Base-by-base conservation (phyloP, 2,113 vertebrate genomes). In the Petrocephalus zakoni region DNA sequence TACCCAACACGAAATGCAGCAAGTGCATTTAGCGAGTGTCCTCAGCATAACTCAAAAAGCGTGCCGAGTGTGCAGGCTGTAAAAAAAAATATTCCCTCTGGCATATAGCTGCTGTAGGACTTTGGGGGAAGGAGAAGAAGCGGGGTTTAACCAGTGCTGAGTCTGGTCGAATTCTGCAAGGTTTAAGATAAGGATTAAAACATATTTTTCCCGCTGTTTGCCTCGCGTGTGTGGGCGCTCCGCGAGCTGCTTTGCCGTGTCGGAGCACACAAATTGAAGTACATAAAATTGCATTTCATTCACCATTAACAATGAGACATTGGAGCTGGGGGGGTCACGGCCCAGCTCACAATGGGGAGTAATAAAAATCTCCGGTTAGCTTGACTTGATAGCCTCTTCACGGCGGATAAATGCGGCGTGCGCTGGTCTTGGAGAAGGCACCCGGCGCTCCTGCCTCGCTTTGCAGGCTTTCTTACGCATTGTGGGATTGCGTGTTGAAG, bases 171-270 rank as follows among this genome's bases (percentile, higher is more conserved):
- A 86, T 86, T 86, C 47, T 51, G 49, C 52, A 51, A 13, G 49
- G 72, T 78, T 78, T 49, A 53, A 34, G 52, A 55, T 86, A 55
- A 55, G 81, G 81, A 49, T 86, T 53, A 86, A 83, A 83, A 83
- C 42, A 8, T 83, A 21, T 5, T 9, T 46, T 49, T 42, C 42
- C 29, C 0, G 1, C 61, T 3, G 10, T 29, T 37, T 19, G 34
- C 34, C 72, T 5, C 1, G 34, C 29, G 4, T 1, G 46, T 83
- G 46, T n/a, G 46, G 22, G 81, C 1, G 46, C 46, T 83, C 19
- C 8, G 9, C 81, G 11, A 22, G 81, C 81, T 47, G 72, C 72
- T 42, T 78, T 78, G 34, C n/a, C 72, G 37, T n/a, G 25, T 34
- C 34, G 15, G 29, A 37, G 81, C 19, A 22, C 81, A 22, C 81